These are phyloP conservation scores for Hydropotes inermis DNA, from an alignment of 2,113 vertebrate species.

Conservation along the genomic window DNA sequence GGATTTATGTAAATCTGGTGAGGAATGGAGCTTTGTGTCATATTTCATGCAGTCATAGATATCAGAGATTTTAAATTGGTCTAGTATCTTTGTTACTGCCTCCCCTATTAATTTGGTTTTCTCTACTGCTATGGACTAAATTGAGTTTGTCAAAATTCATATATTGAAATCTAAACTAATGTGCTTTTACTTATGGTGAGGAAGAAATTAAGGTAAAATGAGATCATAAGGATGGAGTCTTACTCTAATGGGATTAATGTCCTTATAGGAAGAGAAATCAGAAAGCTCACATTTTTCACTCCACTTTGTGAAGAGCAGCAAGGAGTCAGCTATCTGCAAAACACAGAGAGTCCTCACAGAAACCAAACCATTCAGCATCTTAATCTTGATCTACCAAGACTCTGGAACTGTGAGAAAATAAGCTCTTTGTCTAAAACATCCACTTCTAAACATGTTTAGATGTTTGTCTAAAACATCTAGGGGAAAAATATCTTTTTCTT, in stretches of 20 bases:
- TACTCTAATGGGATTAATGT: neutral
- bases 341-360: neutral
- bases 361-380: neutral
- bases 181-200: neutral
- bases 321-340: neutral
- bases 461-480: neutral
- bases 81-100: neutral
- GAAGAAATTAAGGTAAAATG: neutral
- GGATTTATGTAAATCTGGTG: neutral
- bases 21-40: neutral
- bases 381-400: neutral
- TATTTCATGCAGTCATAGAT: neutral
- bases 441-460: neutral
- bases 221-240: neutral
- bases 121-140: neutral
- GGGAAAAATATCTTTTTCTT: neutral
- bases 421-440: neutral
- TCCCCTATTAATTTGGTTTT: neutral
- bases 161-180: neutral
- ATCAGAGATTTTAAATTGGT: neutral
- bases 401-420: neutral
- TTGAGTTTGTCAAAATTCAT: neutral
- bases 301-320: neutral
- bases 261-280: neutral
- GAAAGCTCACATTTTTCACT: neutral